Evolutionary conservation across 2,888 invertebrate species (phyloP).

Genomic region (Dolichopus griseipennis): DNA sequence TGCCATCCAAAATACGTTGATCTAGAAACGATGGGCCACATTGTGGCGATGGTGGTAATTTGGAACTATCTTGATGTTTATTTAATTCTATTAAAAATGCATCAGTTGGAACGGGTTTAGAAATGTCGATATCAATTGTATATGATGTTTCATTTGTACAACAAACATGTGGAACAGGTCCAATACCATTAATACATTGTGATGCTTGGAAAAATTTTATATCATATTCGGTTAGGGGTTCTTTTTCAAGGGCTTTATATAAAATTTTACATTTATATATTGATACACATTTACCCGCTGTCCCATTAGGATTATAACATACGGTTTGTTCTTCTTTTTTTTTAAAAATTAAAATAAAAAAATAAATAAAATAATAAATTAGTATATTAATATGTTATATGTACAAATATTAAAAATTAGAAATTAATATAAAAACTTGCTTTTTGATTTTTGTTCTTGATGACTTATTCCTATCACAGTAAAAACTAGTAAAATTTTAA

Average conservation of each 20-base stretch:
- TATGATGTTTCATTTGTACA: constrained; percentile 32
- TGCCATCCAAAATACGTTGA: constrained; percentile 55
- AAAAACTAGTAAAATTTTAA: too few species aligned
- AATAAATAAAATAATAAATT: too few species aligned
- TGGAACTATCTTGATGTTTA: constrained; percentile 23
- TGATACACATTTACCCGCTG: constrained; percentile 33
- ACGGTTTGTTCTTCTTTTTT: too few species aligned
- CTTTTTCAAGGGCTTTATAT: constrained; percentile 25
- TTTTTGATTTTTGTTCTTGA: too few species aligned
- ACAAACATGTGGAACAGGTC: constrained; percentile 34
- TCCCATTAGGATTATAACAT: constrained; percentile 42
- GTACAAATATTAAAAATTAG: too few species aligned
- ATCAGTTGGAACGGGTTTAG: background rate
- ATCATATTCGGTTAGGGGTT: constrained; percentile 23
- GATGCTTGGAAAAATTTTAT: constrained; percentile 31
- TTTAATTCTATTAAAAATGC: background rate
- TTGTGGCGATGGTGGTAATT: constrained; percentile 32
- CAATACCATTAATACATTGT: constrained; percentile 31
- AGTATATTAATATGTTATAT: too few species aligned
- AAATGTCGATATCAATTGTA: constrained; percentile 1
- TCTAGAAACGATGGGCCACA: constrained; percentile 35
- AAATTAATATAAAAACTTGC: too few species aligned
- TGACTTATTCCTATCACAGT: too few species aligned
- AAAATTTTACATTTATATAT: constrained; percentile 36
- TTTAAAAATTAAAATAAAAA: too few species aligned